phyloP scores from a whole-genome alignment of 2,888 invertebrate species.

The Litoditis marina region DNA sequence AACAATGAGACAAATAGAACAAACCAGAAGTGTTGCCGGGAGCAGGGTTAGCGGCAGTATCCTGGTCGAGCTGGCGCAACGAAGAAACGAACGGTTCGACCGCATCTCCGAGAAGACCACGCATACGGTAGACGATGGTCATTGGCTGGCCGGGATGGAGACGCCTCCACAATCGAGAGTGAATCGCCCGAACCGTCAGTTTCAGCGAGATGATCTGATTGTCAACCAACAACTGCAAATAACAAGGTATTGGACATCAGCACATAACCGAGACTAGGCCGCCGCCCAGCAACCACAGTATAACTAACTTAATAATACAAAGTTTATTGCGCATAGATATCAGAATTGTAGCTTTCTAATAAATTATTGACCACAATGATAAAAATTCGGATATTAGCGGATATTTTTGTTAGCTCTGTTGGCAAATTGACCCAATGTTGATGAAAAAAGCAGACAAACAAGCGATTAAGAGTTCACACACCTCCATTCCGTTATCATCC shows the following conservation, averaged over 20 bases:
- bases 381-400: no score
- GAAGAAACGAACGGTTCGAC: slow-evolving; percentile 97
- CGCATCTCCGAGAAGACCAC: slow-evolving; percentile 92
- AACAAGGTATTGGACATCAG: background rate
- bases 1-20: no score
- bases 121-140: slow-evolving; percentile 95
- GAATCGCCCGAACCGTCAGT: slow-evolving; percentile 80
- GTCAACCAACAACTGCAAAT: slow-evolving; percentile 76
- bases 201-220: slow-evolving; percentile 97
- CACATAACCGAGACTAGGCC: background rate
- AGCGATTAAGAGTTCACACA: slow-evolving; percentile 9
- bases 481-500: slow-evolving; percentile 96
- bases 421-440: no score
- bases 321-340: no score
- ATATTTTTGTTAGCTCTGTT: no score
- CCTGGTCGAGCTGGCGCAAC: no score
- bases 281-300: slow-evolving; percentile 2
- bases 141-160: slow-evolving; percentile 81
- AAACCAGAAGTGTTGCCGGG: no score
- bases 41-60: no score
- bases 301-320: no score
- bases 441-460: no score
- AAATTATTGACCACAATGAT: no score
- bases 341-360: no score
- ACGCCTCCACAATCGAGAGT: slow-evolving; percentile 75